A percentile compares a stretch with the other conserved stretches of the same genome.
phyloP scores from a whole-genome alignment of 2,888 invertebrate species.

The Tachina fera region DNA sequence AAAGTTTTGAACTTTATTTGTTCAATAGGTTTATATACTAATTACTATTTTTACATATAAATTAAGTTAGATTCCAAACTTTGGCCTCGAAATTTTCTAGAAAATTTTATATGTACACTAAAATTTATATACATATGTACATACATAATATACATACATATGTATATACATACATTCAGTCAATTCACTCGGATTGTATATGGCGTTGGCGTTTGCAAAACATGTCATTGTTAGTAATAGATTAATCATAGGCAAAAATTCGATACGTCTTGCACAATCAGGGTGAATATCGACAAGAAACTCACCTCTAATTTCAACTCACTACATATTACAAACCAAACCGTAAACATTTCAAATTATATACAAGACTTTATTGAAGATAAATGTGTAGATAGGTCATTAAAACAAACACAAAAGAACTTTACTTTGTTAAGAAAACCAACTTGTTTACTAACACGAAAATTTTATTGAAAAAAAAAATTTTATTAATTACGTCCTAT shows the following conservation, averaged over 20 bases:
- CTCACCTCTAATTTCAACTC: conserved; percentile 29
- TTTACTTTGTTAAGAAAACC: conserved; percentile 60
- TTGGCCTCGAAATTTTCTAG: conserved; percentile 30
- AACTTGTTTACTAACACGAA: conserved; percentile 55
- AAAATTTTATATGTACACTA: not conserved
- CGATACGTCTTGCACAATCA: too few relatives aligned
- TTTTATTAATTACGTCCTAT: conserved; percentile 62
- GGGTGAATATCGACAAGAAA: not conserved
- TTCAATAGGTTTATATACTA: conserved; percentile 9
- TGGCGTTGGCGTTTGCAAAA: too few relatives aligned
- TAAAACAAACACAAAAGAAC: conserved; percentile 34
- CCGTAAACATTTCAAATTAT: conserved; percentile 47
- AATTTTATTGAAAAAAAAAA: conserved; percentile 4
- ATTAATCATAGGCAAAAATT: too few relatives aligned
- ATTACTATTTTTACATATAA: conserved; percentile 8
- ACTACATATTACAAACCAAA: conserved; percentile 44
- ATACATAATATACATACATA: conserved; percentile 31
- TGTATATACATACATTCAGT: conserved; percentile 34
- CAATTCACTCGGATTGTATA: not conserved
- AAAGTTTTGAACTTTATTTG: conserved; percentile 25
- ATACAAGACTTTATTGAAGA: conserved; percentile 35
- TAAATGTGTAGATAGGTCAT: conserved; percentile 2
- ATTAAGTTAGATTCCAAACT: conserved; percentile 6
- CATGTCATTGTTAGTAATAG: too few relatives aligned
- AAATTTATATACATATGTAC: not conserved